phyloP scores from a whole-genome alignment of 2,797 vertebrate genomes.

The Falco novaeseelandiae region DNA sequence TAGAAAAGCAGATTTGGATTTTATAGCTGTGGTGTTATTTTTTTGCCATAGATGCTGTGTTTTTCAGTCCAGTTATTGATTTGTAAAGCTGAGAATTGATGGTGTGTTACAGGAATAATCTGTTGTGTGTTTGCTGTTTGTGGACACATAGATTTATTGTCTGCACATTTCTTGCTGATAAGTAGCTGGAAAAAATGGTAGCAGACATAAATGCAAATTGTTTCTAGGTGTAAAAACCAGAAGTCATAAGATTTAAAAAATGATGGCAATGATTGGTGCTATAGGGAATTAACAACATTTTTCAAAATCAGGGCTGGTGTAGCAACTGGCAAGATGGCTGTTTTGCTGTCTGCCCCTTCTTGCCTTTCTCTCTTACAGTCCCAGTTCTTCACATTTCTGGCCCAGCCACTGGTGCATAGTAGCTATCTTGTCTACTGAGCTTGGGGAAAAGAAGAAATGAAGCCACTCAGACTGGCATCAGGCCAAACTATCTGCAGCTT shows the following conservation, averaged over 20 bases:
- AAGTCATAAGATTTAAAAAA: background rate
- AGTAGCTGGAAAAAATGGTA: background rate
- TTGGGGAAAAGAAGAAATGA: background rate
- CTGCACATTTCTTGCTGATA: background rate
- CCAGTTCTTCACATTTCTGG: background rate
- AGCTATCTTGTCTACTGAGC: background rate
- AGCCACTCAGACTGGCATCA: background rate
- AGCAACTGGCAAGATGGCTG: background rate
- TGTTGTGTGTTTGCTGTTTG: background rate
- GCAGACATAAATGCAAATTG: background rate
- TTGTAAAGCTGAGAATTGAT: constrained; percentile 23
- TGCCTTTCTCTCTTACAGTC: background rate
- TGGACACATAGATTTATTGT: background rate
- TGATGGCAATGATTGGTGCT: background rate
- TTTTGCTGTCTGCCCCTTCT: background rate
- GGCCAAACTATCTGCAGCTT: constrained; percentile 32
- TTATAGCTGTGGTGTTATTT: background rate
- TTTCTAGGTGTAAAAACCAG: background rate
- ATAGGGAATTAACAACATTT: background rate
- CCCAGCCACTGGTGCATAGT: background rate
- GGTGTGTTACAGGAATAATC: constrained; percentile 25
- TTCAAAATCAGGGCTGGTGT: background rate
- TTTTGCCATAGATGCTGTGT: background rate
- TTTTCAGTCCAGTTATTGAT: background rate
- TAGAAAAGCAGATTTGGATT: background rate